These are phyloP conservation scores for Anarsia innoxiella DNA, from an alignment of 2,888 invertebrate genomes.

Conservation along the genomic window DNA sequence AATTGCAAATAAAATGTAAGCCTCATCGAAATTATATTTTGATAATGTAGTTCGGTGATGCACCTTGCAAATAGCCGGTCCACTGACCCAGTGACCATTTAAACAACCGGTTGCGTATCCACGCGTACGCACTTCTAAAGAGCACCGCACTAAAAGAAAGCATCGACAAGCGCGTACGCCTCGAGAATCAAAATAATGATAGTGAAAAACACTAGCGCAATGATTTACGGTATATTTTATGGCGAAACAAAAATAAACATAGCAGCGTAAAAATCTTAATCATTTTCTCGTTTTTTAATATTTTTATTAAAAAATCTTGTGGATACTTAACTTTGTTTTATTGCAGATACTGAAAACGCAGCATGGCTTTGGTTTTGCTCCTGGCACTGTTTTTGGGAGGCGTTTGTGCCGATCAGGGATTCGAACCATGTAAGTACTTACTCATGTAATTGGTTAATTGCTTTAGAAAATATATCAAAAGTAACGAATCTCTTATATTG, in stretches of 20 bases:
- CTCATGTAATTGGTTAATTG: too few species aligned
- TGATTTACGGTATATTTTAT: too few species aligned
- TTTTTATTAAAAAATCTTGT: too few species aligned
- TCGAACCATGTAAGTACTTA: constrained; percentile 39
- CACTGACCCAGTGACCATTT: constrained; percentile 65
- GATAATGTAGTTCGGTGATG: too few species aligned
- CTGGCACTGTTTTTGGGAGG: constrained; percentile 31
- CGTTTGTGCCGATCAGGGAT: constrained; percentile 38
- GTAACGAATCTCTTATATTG: too few species aligned
- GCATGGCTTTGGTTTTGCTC: constrained; percentile 30
- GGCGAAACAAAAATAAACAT: constrained; percentile 1
- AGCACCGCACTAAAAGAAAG: constrained; percentile 18
- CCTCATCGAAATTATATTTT: too few species aligned
- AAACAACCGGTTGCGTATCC: constrained; percentile 49
- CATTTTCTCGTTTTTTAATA: too few species aligned
- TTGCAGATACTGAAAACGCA: constrained; percentile 13
- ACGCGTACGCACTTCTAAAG: constrained; percentile 22
- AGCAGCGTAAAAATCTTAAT: too few species aligned
- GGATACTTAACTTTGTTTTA: too few species aligned
- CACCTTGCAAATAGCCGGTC: constrained; percentile 18
- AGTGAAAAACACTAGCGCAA: constrained; percentile 18
- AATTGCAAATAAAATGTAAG: too few species aligned
- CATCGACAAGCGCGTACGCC: constrained; percentile 27
- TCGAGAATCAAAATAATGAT: constrained; percentile 19
- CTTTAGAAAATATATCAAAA: too few species aligned